Conservation (phyloP, 2,797 vertebrate species). For the Valencia hispanica region DNA sequence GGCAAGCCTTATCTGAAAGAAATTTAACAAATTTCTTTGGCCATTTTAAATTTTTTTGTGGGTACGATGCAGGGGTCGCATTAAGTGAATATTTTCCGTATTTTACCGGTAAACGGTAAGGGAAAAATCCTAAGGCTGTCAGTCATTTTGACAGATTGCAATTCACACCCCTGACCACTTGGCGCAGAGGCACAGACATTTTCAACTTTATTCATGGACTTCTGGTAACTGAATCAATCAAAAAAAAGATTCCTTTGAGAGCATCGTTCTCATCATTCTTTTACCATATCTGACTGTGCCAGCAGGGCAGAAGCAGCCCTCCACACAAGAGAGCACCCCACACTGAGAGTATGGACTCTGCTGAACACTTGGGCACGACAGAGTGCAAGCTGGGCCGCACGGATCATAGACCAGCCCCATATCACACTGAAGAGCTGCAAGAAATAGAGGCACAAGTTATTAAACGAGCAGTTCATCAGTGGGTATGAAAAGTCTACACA, state of each 20-base stretch:
- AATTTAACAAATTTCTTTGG: not conserved
- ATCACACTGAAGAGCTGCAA: slow-evolving; percentile 90
- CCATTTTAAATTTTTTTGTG: not conserved
- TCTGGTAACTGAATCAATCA: too few species aligned
- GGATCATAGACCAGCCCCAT: slow-evolving; percentile 86
- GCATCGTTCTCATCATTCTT: too few species aligned
- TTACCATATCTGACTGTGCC: slow-evolving; percentile 83
- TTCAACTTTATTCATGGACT: too few species aligned
- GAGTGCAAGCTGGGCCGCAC: slow-evolving; percentile 86
- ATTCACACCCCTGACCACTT: too few species aligned
- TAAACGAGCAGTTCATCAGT: not conserved
- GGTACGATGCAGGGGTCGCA: too few species aligned
- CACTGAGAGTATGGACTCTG: slow-evolving; percentile 78
- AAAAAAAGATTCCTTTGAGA: too few species aligned
- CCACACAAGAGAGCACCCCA: slow-evolving; percentile 81
- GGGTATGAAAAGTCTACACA: not conserved
- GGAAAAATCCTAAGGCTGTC: too few species aligned
- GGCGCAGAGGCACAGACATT: too few species aligned
- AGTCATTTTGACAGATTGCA: too few species aligned
- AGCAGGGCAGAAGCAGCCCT: slow-evolving; percentile 90
- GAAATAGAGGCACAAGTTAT: not conserved
- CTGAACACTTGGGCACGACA: slow-evolving; percentile 74
- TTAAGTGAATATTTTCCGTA: too few species aligned
- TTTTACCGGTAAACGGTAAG: too few species aligned
- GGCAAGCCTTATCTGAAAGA: not conserved